A percentile compares a stretch with the other conserved stretches of the same genome.
Conservation (phyloP, 2,113 vertebrate genomes). For the Octodon degus region DNA sequence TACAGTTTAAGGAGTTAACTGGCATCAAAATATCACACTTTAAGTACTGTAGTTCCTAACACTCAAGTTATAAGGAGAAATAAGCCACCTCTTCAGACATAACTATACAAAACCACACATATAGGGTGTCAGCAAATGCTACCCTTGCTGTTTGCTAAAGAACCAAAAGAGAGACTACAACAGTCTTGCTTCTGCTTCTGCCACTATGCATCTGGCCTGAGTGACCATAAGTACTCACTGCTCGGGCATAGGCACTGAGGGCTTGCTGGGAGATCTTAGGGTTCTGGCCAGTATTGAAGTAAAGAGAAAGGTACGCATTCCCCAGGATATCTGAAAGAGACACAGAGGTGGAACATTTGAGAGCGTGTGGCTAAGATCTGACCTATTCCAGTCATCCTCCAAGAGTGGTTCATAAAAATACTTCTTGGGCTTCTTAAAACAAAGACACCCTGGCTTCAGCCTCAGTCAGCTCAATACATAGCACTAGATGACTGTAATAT, state of each 20-base stretch:
- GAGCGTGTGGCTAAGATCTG: slow-evolving; percentile 1
- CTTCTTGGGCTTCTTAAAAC: background rate
- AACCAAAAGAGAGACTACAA: background rate
- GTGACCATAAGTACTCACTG: slow-evolving; percentile 87
- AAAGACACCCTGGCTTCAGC: slow-evolving; percentile 6
- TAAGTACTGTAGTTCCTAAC: background rate
- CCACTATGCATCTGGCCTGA: background rate
- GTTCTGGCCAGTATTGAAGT: slow-evolving; percentile 93
- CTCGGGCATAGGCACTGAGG: slow-evolving; percentile 92
- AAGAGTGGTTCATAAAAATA: slow-evolving; percentile 46
- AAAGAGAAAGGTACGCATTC: slow-evolving; percentile 93
- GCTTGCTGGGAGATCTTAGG: slow-evolving; percentile 94
- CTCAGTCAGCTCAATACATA: background rate
- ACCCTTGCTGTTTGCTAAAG: background rate
- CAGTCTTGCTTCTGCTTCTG: background rate
- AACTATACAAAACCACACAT: background rate
- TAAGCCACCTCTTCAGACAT: background rate
- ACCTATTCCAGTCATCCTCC: slow-evolving; percentile 9
- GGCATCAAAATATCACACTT: background rate
- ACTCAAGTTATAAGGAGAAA: background rate
- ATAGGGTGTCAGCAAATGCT: background rate
- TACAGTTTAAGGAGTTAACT: background rate
- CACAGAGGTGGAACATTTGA: background rate
- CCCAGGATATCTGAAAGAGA: slow-evolving; percentile 91
- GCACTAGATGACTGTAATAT: background rate